Conservation (phyloP, 2,113 vertebrate species). For the Sitta europaea region DNA sequence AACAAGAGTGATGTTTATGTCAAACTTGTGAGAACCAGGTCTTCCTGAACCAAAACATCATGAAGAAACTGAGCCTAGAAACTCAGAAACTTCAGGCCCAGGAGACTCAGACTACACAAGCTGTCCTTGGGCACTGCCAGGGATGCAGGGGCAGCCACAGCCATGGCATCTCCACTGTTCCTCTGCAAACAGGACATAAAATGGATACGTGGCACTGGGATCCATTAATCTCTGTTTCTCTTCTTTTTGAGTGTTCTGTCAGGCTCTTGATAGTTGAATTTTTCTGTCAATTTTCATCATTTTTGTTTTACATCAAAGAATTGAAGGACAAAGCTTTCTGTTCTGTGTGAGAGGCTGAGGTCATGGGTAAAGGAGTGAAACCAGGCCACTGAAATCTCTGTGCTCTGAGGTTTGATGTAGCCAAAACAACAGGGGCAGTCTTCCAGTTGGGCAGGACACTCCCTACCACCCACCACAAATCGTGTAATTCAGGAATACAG, state of each 20-base stretch:
- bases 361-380: neutral
- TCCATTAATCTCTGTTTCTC: neutral
- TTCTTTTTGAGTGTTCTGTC: neutral
- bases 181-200: neutral
- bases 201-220: neutral
- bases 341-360: neutral
- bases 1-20: too few relatives aligned
- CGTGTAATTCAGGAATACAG: neutral
- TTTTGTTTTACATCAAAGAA: conserved; percentile 7
- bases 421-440: neutral
- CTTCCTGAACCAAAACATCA: too few relatives aligned
- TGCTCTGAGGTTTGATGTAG: neutral
- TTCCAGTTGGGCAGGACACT: neutral
- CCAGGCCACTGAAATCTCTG: neutral
- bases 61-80: too few relatives aligned
- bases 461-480: neutral
- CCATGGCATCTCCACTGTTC: neutral
- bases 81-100: too few relatives aligned
- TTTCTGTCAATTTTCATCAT: conserved; percentile 6
- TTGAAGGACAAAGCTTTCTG: neutral
- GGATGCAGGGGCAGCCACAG: neutral
- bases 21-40: too few relatives aligned
- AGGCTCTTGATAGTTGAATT: neutral
- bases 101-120: too few relatives aligned
- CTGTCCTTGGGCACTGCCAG: neutral